Evolutionary conservation across 2,888 invertebrate species (phyloP).

Genomic region (Hyalella azteca): DNA sequence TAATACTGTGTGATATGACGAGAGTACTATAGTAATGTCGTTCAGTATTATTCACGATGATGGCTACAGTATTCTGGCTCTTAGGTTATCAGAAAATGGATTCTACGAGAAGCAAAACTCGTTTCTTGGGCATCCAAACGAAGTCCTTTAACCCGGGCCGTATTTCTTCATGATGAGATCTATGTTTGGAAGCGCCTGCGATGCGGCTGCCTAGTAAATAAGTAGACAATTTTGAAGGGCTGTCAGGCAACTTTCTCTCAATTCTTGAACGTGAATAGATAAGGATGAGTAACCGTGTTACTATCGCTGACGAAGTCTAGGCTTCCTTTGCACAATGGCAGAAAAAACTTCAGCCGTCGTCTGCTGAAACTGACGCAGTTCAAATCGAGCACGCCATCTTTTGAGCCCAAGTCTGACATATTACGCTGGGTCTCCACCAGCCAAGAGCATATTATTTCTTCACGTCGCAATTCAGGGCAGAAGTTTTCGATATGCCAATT

Average conservation of each 20-base stretch:
- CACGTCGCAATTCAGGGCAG: neutral
- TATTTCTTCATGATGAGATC: slow-evolving; percentile 10
- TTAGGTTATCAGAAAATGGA: too few species aligned
- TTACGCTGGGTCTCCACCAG: neutral
- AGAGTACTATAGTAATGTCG: too few species aligned
- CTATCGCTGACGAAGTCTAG: neutral
- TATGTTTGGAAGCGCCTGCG: neutral
- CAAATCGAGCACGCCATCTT: neutral
- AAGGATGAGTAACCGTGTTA: slow-evolving; percentile 4
- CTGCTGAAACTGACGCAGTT: neutral
- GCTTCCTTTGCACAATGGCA: neutral
- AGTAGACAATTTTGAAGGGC: slow-evolving; percentile 15
- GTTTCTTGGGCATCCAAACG: neutral
- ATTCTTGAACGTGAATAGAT: neutral
- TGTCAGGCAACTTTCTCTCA: slow-evolving; percentile 1
- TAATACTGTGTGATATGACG: too few species aligned
- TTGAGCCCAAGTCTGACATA: neutral
- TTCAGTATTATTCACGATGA: too few species aligned
- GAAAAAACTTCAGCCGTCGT: neutral
- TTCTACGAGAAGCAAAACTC: too few species aligned
- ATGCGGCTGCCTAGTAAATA: slow-evolving; percentile 4
- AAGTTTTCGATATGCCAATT: neutral
- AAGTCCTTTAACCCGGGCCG: neutral
- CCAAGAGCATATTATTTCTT: neutral
- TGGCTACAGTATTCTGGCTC: too few species aligned